Percentiles rank a stretch among this genome's conserved stretches.
Evolutionary conservation across 2,797 vertebrate species (phyloP).

Genomic region (Australoheros facetus): DNA sequence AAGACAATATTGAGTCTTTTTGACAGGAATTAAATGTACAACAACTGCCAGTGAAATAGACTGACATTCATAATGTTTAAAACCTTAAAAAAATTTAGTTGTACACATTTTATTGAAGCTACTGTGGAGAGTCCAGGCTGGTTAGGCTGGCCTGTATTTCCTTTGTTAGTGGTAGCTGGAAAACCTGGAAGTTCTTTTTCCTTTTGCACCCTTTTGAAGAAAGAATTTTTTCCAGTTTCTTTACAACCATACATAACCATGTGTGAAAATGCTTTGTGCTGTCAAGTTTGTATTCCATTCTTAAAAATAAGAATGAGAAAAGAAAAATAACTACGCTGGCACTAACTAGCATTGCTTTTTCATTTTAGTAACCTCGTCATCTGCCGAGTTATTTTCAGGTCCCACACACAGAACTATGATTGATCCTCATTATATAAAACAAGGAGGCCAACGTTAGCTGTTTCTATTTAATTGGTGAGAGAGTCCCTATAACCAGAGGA

Average conservation of each 20-base stretch:
- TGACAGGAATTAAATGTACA: not conserved
- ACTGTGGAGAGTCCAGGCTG: too few relatives aligned
- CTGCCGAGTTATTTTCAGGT: not conserved
- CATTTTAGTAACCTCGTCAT: not conserved
- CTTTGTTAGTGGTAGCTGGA: not conserved
- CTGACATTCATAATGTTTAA: not conserved
- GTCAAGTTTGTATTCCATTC: not conserved
- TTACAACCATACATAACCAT: not conserved
- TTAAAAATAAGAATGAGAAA: not conserved
- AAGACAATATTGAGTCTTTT: not conserved
- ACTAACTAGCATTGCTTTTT: not conserved
- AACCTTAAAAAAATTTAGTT: not conserved
- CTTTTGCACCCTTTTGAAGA: not conserved
- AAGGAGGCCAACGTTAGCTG: not conserved
- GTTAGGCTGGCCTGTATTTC: not conserved
- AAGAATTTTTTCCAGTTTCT: not conserved
- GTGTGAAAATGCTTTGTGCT: not conserved
- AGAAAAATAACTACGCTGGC: not conserved
- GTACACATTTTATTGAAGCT: not conserved
- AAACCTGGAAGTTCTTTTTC: not conserved
- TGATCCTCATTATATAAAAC: not conserved
- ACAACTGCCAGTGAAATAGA: not conserved
- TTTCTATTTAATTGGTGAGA: not conserved
- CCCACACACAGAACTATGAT: not conserved
- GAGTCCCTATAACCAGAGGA: not conserved